Conservation (phyloP, 37 sponge, comb jelly and placozoan species). For the Ianthella basta region DNA sequence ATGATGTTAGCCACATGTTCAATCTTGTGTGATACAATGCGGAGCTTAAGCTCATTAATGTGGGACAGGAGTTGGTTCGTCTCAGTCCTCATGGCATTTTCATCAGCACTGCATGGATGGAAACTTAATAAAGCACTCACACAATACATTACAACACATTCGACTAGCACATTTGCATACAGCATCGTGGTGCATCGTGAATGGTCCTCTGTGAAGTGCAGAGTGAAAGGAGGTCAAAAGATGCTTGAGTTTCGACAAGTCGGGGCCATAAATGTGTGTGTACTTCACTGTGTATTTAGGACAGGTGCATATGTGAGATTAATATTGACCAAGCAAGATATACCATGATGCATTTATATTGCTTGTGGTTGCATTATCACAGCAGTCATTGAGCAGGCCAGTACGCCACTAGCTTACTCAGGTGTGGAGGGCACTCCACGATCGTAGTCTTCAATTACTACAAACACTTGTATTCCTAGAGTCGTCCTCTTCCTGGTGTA, state of each 20-base stretch:
- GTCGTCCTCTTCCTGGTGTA: not conserved
- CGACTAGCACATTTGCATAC: too few species aligned
- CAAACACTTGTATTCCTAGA: not conserved
- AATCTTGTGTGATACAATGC: not conserved
- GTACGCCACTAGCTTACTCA: too few species aligned
- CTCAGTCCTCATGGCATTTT: slow-evolving; percentile 1
- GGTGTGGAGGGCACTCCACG: not conserved
- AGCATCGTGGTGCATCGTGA: too few species aligned
- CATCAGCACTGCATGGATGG: not conserved
- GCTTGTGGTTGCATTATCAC: not conserved
- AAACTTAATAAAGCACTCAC: not conserved
- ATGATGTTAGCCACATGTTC: not conserved
- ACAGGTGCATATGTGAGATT: too few species aligned
- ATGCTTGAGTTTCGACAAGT: too few species aligned
- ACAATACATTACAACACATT: not conserved
- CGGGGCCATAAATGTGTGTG: too few species aligned
- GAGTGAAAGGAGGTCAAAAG: too few species aligned
- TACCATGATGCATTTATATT: too few species aligned
- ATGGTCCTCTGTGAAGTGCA: too few species aligned
- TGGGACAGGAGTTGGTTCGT: slow-evolving; percentile 3
- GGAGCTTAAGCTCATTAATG: not conserved
- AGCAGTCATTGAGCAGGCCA: too few species aligned
- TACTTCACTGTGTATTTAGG: too few species aligned
- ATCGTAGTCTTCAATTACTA: not conserved
- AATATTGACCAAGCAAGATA: too few species aligned